Evolutionary conservation across 1,140 invertebrate species (phyloP).

Genomic region (Hyles vespertilio): DNA sequence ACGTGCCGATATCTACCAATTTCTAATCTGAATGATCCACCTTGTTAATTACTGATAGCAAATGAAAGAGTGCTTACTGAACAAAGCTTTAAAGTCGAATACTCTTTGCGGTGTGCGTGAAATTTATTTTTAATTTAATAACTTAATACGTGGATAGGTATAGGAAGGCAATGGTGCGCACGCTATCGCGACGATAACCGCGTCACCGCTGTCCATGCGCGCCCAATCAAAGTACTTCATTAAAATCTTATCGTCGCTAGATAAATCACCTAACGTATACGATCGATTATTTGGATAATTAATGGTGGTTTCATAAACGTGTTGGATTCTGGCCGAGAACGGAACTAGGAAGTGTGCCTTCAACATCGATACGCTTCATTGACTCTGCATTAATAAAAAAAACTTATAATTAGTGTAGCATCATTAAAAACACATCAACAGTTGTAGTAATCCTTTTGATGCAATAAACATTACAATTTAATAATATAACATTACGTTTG

Average conservation of each 20-base stretch:
- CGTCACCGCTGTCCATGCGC: slow-evolving; percentile 50
- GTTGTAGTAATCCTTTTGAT: too few relatives aligned
- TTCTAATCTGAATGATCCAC: slow-evolving; percentile 72
- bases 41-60: slow-evolving; percentile 56
- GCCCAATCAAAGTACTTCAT: slow-evolving; percentile 75
- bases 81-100: slow-evolving; percentile 31
- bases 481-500: too few relatives aligned
- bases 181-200: slow-evolving; percentile 61
- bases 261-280: slow-evolving; percentile 72
- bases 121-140: slow-evolving; percentile 74
- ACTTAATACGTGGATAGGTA: slow-evolving; percentile 69
- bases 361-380: too few relatives aligned
- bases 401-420: too few relatives aligned
- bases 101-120: slow-evolving; percentile 25
- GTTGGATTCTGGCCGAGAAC: slow-evolving; percentile 49
- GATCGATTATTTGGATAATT: slow-evolving; percentile 74
- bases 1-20: slow-evolving; percentile 71
- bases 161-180: slow-evolving; percentile 60
- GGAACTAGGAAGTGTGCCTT: too few relatives aligned
- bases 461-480: too few relatives aligned
- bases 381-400: too few relatives aligned
- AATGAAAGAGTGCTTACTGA: slow-evolving; percentile 25
- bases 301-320: slow-evolving; percentile 64
- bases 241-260: slow-evolving; percentile 73
- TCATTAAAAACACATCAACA: too few relatives aligned